These are phyloP conservation scores for Remorina albescens DNA, from an alignment of 2,797 vertebrate genomes.

Conservation along the genomic window DNA sequence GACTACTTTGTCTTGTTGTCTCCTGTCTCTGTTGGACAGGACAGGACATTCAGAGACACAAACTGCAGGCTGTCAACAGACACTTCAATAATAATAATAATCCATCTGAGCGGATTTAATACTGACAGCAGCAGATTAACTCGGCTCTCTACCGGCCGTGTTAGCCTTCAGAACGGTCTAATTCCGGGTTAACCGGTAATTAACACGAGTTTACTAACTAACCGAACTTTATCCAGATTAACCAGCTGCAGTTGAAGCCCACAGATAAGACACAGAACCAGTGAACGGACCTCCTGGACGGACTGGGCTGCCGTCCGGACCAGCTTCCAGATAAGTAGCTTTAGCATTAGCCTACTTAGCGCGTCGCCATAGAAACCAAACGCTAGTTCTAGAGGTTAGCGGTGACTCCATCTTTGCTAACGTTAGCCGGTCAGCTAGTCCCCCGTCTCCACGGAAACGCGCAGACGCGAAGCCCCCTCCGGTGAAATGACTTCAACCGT, in stretches of 20 bases:
- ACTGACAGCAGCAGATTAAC: too few relatives aligned
- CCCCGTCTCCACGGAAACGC: slow-evolving; percentile 64
- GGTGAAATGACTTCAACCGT: background rate
- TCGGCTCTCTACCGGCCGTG: too few relatives aligned
- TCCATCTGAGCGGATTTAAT: too few relatives aligned
- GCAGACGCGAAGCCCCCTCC: background rate
- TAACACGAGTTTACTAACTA: background rate
- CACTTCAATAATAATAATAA: too few relatives aligned
- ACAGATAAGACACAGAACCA: background rate
- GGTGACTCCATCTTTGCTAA: background rate
- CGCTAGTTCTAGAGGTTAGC: background rate
- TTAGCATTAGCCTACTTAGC: slow-evolving; percentile 15
- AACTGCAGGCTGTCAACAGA: too few relatives aligned
- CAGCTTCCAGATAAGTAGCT: background rate
- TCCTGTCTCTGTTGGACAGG: too few relatives aligned
- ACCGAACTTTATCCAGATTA: background rate
- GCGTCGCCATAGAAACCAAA: slow-evolving; percentile 2
- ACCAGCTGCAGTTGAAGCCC: too few relatives aligned
- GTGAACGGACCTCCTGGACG: background rate
- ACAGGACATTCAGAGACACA: too few relatives aligned
- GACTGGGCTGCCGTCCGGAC: background rate
- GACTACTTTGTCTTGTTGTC: too few relatives aligned
- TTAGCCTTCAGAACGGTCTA: too few relatives aligned
- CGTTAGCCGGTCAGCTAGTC: slow-evolving; percentile 5
- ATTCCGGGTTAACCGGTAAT: too few relatives aligned